These are phyloP conservation scores for Misgurnus mizolepis DNA, from an alignment of 2,113 vertebrate genomes.

Conservation along the genomic window DNA sequence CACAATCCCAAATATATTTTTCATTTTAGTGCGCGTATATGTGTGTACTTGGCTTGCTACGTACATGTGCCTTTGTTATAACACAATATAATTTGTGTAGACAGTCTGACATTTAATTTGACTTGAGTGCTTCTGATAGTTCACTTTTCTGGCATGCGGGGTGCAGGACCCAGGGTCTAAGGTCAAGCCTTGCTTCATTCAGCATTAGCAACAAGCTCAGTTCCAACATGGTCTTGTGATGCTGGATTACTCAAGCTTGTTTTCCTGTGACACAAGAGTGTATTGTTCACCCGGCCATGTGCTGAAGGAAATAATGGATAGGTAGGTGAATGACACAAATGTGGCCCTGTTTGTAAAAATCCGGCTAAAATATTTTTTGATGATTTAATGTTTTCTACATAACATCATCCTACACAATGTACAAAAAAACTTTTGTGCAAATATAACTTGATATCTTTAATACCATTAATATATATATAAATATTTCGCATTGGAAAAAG, in stretches of 20 bases:
- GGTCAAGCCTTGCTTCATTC: slow-evolving; percentile 17
- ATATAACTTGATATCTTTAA: too few relatives aligned
- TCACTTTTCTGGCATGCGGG: neutral
- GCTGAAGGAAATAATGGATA: neutral
- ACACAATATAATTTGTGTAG: neutral
- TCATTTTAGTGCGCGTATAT: neutral
- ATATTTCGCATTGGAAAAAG: too few relatives aligned
- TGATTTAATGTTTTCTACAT: too few relatives aligned
- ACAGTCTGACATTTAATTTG: neutral
- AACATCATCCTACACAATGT: too few relatives aligned
- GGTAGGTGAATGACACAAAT: neutral
- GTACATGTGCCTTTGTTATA: neutral
- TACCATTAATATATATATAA: too few relatives aligned
- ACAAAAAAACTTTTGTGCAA: too few relatives aligned
- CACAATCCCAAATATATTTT: neutral
- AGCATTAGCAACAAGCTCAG: neutral
- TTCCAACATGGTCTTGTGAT: slow-evolving; percentile 25
- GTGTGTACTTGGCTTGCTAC: neutral
- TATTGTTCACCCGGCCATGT: slow-evolving; percentile 17
- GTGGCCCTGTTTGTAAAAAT: too few relatives aligned
- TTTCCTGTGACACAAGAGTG: slow-evolving; percentile 13
- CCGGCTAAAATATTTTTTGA: too few relatives aligned
- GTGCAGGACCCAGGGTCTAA: neutral
- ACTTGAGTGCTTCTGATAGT: slow-evolving; percentile 8
- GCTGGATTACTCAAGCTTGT: slow-evolving; percentile 32